Percentiles rank a stretch among this genome's conserved stretches.
phyloP scores from a whole-genome alignment of 2,888 invertebrate species.

The Eumacrocentrus americanus region DNA sequence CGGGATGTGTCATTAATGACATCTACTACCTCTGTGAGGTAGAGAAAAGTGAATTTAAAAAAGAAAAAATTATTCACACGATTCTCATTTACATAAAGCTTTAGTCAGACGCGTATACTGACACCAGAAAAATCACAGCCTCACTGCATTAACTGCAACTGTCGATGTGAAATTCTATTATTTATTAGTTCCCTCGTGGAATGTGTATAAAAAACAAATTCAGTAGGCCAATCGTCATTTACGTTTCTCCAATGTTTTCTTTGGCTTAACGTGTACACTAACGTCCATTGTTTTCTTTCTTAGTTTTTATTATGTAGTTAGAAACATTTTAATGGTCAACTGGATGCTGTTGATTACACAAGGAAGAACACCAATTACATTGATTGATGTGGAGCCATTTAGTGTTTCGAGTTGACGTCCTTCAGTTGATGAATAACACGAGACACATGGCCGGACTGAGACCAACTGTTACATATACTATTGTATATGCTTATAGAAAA shows the following conservation, averaged over 20 bases:
- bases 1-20: constrained; percentile 35
- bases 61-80: too few relatives aligned
- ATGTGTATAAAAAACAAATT: constrained; percentile 8
- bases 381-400: constrained; percentile 55
- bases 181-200: constrained; percentile 8
- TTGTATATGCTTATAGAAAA: constrained; percentile 57
- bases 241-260: constrained; percentile 13
- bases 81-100: too few relatives aligned
- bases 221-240: not conserved
- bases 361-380: constrained; percentile 62
- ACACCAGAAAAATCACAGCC: not conserved
- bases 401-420: constrained; percentile 27
- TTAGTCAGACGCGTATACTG: too few relatives aligned
- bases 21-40: constrained; percentile 50
- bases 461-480: constrained; percentile 60
- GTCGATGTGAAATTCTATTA: constrained; percentile 22
- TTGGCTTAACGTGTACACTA: constrained; percentile 20
- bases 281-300: constrained; percentile 41
- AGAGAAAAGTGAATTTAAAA: too few relatives aligned
- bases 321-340: constrained; percentile 57
- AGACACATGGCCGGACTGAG: constrained; percentile 55
- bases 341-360: constrained; percentile 56
- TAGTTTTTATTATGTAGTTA: constrained; percentile 40
- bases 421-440: constrained; percentile 4
- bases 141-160: not conserved